Base-by-base conservation (phyloP, 2,888 invertebrate genomes). In the Thera obeliscata region DNA sequence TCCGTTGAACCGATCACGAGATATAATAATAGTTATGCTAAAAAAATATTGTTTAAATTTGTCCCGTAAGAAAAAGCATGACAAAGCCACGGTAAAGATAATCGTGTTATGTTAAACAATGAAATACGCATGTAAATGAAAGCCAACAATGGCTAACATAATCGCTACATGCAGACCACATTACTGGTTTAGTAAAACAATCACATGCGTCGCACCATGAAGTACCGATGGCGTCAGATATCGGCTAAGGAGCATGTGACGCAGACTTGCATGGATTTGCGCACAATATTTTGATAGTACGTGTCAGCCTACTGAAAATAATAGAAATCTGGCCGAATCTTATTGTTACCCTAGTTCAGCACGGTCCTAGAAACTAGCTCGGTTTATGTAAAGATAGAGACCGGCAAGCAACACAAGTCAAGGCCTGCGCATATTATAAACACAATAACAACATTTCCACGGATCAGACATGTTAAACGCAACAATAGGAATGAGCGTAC, bases 401-500 rank as follows among this genome's bases (percentile, higher is more conserved):
- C 78, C 76, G 80, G 81, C 78, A 80, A 84, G 78, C 76, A 81
- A 78, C 78, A 77, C 76, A 61, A 81, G 72, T 83, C 88, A 89
- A 90, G 88, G 89, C 83, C 80, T 79, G 80, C 82, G 76, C 85
- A 84, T 83, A 70, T 69, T 69, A 87, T 82, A 81, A 73, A 81
- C 80, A 82, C 83, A 87, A 88, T 79, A 81, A 81, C 82, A 82
- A 80, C 74, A 87, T 87, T 90, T 86, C 85, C 87, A 91, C 84
- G 86, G 89, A 85, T 86, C 85, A 86, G 81, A 85, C 83, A 79
- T 86, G 81, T 87, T 88, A 84, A 82, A 77, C 74, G 76, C 75
- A 78, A 87, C 83, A 87, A 87, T 82, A 73, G 76, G 68, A 65
- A 69, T 77, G 77, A 78, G 22, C 74, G 79, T 81, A 78, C 75